phyloP scores from a whole-genome alignment of 2,113 vertebrate species.

The Lycaon pictus region DNA sequence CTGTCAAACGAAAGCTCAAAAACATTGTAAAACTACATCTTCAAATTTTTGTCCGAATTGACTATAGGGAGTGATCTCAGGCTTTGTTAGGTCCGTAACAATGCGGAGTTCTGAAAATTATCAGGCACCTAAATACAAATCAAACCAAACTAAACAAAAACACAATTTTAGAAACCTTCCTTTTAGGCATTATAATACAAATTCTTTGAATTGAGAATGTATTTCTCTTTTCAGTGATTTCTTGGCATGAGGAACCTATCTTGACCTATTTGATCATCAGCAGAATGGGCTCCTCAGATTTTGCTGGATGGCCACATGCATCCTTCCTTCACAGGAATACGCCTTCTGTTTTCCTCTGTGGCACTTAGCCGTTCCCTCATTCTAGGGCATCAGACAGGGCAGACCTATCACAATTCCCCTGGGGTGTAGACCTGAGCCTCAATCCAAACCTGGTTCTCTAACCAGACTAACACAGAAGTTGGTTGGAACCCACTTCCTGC shows the following conservation, averaged over 20 bases:
- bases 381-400: background rate
- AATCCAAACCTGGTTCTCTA: background rate
- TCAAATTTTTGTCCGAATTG: background rate
- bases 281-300: background rate
- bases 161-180: background rate
- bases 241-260: background rate
- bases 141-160: background rate
- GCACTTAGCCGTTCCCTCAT: background rate
- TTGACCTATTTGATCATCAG: background rate
- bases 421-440: rapidly evolving
- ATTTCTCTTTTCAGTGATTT: background rate
- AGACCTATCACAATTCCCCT: background rate
- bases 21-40: background rate
- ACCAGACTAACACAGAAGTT: background rate
- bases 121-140: background rate
- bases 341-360: background rate
- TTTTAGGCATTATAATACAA: background rate
- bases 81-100: background rate
- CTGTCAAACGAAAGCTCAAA: background rate
- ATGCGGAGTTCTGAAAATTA: background rate
- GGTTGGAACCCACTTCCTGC: background rate
- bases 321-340: background rate
- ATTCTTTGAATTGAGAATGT: background rate
- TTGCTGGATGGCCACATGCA: background rate
- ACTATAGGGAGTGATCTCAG: background rate